Conservation (phyloP, 1,140 invertebrate species). For the Drosophila takahashii region DNA sequence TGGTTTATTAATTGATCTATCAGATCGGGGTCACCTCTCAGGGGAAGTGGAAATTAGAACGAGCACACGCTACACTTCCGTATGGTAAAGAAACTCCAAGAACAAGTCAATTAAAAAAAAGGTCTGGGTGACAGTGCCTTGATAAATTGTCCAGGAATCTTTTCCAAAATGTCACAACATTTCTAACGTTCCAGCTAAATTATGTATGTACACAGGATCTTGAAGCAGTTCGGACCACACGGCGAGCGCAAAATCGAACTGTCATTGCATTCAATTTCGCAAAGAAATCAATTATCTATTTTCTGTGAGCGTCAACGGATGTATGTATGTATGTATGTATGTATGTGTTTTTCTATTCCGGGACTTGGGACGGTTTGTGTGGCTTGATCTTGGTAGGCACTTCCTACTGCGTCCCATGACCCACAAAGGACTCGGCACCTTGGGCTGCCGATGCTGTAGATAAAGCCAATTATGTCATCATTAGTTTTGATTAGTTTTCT, state of each 20-base stretch:
- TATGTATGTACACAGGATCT: slow-evolving; percentile 1
- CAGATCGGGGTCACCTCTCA: neutral
- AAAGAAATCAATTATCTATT: slow-evolving; percentile 77
- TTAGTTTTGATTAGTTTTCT: slow-evolving; percentile 75
- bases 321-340: slow-evolving; percentile 57
- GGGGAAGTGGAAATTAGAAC: slow-evolving; percentile 27
- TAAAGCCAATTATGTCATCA: slow-evolving; percentile 81
- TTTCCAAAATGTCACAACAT: slow-evolving; percentile 73
- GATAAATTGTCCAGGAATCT: slow-evolving; percentile 65
- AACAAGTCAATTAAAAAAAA: slow-evolving; percentile 40
- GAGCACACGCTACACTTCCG: slow-evolving; percentile 79
- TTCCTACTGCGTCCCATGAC: slow-evolving; percentile 53
- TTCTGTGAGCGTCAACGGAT: slow-evolving; percentile 61
- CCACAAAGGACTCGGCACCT: slow-evolving; percentile 20
- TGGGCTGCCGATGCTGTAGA: slow-evolving; percentile 7
- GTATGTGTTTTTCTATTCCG: slow-evolving; percentile 62
- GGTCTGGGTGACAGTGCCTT: slow-evolving; percentile 51
- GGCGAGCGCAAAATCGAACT: slow-evolving; percentile 58
- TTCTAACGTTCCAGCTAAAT: slow-evolving; percentile 64
- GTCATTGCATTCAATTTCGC: slow-evolving; percentile 78
- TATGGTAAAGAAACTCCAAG: slow-evolving; percentile 15
- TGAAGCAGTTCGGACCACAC: slow-evolving; percentile 59
- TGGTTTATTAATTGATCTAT: slow-evolving; percentile 43
- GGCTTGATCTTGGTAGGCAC: slow-evolving; percentile 59
- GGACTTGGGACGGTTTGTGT: slow-evolving; percentile 45